Conservation (phyloP, 1,140 invertebrate species). For the Drosophila azteca region DNA sequence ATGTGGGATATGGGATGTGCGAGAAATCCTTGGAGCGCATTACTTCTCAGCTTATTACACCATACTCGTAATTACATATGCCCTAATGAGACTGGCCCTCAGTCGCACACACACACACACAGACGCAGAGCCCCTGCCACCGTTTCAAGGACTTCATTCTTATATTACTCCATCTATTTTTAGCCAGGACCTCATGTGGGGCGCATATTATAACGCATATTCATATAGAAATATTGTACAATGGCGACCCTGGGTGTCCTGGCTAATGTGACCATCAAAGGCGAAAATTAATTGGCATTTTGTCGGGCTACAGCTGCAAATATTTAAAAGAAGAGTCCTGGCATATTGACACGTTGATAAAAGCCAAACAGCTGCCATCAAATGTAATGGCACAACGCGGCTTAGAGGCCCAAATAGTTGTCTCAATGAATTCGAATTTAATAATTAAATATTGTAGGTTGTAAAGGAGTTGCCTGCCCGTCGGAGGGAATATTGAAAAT, state of each 20-base stretch:
- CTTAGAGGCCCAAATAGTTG: too few species aligned
- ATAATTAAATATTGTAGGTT: too few species aligned
- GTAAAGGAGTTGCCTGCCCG: not conserved
- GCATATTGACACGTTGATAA: conserved; percentile 47
- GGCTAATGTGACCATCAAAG: conserved; percentile 66
- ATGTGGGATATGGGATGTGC: not conserved
- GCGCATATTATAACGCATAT: conserved; percentile 23
- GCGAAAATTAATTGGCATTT: conserved; percentile 67
- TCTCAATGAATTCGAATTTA: too few species aligned
- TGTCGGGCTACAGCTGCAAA: conserved; percentile 44
- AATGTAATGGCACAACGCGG: conserved; percentile 11
- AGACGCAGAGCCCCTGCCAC: not conserved
- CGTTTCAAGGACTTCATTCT: conserved; percentile 14
- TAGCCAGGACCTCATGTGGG: conserved; percentile 59
- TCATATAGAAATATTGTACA: conserved; percentile 30
- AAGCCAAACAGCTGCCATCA: conserved; percentile 32
- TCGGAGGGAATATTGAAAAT: too few species aligned
- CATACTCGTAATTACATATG: conserved; percentile 45
- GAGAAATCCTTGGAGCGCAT: conserved; percentile 27
- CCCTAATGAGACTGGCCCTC: conserved; percentile 41
- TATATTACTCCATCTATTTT: conserved; percentile 55
- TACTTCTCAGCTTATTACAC: conserved; percentile 30
- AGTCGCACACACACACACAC: too few species aligned
- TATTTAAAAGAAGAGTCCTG: conserved; percentile 24
- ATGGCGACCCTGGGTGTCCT: conserved; percentile 44